Evolutionary conservation across 2,888 invertebrate genomes (phyloP), one percentile per base, ranked within the genome.

Genomic region (Tethea ocularis): DNA sequence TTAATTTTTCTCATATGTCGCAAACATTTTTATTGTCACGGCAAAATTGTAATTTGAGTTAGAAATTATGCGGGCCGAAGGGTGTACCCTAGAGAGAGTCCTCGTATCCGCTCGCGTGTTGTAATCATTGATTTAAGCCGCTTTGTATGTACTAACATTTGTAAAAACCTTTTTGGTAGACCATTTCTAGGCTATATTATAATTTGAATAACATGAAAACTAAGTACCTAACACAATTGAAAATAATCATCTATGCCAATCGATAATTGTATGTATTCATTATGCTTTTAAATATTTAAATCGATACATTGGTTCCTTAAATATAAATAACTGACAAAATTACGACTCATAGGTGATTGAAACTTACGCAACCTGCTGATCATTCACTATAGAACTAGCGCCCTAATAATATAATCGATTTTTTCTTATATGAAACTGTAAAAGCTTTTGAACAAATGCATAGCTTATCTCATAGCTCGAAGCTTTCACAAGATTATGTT

Each of bases 41-140:
- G 51, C 56, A 46, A 56, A 55, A 58, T 58, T 46, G 52, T 61
- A 62, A 61, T 71, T 71, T 59, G 56, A 56, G 56, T 62, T 58
- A 60, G 58, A 64, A 69, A 71, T 72, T 64, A 57, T 60, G 54
- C 36, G 52, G 52, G 58, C 53, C 46, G 41, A 46, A 46, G 46
- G 46, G 46, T 20, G 20, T 5, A 20, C 46, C 20, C 46, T 20
- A 20, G 46, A 20, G 46, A 46, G 46, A 10, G n/a, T 17, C 46
- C 41, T 20, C 46, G 46, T 20, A 46, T 46, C 46, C 46, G 10
- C 46, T 20, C 17, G 46, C 46, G 46, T 46, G 52, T 51, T 62
- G 61, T 72, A 59, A 63, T 68, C 61, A 71, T 74, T 67, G 62
- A 69, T 74, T 71, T 61, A 59, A 61, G 54, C 52, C 53, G 41